These are phyloP conservation scores for Adela reaumurella DNA, from an alignment of 2,888 invertebrate genomes.

Conservation along the genomic window DNA sequence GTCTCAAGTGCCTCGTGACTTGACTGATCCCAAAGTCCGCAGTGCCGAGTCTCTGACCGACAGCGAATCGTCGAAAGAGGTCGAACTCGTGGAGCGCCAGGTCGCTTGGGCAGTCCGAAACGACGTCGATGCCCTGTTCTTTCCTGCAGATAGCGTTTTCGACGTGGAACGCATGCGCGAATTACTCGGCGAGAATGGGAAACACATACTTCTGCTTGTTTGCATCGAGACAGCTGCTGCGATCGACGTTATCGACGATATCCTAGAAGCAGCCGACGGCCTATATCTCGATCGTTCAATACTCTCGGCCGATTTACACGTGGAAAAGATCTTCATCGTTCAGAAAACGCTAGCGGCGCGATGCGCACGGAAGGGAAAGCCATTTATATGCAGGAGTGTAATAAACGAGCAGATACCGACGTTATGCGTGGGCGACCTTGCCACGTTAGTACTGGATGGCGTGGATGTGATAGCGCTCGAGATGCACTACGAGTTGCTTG, in stretches of 20 bases:
- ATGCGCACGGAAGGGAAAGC: conserved; percentile 81
- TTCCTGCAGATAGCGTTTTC: conserved; percentile 28
- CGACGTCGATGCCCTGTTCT: conserved; percentile 39
- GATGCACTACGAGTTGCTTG: conserved; percentile 39
- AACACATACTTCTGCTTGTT: conserved; percentile 39
- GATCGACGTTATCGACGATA: conserved; percentile 62
- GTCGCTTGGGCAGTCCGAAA: conserved; percentile 39
- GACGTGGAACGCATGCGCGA: conserved; percentile 30
- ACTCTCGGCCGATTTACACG: conserved; percentile 80
- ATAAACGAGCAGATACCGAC: conserved; percentile 77
- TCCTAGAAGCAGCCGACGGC: conserved; percentile 75
- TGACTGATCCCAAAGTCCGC: conserved; percentile 32
- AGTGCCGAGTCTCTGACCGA: conserved; percentile 32
- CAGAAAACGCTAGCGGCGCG: conserved; percentile 83
- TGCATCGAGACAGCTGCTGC: conserved; percentile 33
- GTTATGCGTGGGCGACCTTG: conserved; percentile 81
- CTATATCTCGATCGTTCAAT: conserved; percentile 85
- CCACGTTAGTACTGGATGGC: conserved; percentile 87
- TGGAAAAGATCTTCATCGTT: conserved; percentile 83
- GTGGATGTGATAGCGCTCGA: conserved; percentile 84
- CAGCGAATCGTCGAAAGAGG: conserved; percentile 69
- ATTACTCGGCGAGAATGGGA: conserved; percentile 33
- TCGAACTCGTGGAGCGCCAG: conserved; percentile 59
- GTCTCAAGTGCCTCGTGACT: conserved; percentile 45
- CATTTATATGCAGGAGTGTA: conserved; percentile 85